Evolutionary conservation across 2,113 vertebrate species (phyloP).

Genomic region (Azemiops feae): DNA sequence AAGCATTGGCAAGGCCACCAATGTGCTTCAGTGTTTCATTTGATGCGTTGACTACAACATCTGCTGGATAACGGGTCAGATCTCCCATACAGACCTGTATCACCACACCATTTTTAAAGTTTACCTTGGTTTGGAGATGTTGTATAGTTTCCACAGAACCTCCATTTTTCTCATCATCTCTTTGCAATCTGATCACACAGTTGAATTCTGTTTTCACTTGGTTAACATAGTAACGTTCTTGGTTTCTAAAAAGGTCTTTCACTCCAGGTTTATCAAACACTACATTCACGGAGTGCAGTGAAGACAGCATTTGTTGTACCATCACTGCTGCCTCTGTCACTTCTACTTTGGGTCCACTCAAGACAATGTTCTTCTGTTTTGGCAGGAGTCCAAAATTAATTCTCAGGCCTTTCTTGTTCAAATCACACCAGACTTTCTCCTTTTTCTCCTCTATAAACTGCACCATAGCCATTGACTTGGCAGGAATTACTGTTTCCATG

Average conservation of each 20-base stretch:
- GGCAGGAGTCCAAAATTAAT: slow-evolving; percentile 48
- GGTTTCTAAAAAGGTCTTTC: slow-evolving; percentile 71
- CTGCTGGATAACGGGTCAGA: slow-evolving; percentile 65
- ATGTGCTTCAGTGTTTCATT: slow-evolving; percentile 66
- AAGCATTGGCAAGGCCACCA: slow-evolving; percentile 65
- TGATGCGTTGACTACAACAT: slow-evolving; percentile 76
- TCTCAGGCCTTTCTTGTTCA: slow-evolving; percentile 55
- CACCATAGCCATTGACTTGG: slow-evolving; percentile 46
- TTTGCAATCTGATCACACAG: slow-evolving; percentile 74
- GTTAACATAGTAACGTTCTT: slow-evolving; percentile 45
- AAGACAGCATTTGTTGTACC: slow-evolving; percentile 54
- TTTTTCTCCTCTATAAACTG: slow-evolving; percentile 69
- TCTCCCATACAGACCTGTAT: slow-evolving; percentile 72
- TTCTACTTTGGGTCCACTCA: slow-evolving; percentile 71
- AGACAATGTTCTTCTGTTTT: slow-evolving; percentile 56
- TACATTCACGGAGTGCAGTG: slow-evolving; percentile 57
- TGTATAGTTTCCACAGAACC: background rate
- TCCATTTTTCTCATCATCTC: background rate
- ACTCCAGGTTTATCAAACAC: slow-evolving; percentile 70
- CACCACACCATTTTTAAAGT: slow-evolving; percentile 63
- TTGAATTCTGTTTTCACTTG: slow-evolving; percentile 47
- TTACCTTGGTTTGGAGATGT: slow-evolving; percentile 31
- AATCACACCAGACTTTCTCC: slow-evolving; percentile 13
- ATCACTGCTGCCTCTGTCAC: slow-evolving; percentile 47
- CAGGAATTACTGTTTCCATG: slow-evolving; percentile 57